Evolutionary conservation across 2,888 invertebrate genomes (phyloP).

Genomic region (Epistrophella euchroma): DNA sequence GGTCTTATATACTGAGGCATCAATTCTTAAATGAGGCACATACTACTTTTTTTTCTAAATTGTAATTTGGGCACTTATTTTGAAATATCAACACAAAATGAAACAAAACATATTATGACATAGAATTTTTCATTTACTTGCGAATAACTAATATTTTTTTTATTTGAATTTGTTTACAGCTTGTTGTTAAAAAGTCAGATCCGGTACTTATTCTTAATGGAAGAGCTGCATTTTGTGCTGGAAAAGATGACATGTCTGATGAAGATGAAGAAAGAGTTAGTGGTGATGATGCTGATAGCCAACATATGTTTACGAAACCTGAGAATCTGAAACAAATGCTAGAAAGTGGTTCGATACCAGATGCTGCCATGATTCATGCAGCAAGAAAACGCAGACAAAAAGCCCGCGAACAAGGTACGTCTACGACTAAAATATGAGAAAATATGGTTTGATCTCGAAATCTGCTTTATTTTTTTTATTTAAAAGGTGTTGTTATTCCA

Average conservation of each 20-base stretch:
- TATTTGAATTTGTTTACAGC: slow-evolving; percentile 81
- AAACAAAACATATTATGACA: not conserved
- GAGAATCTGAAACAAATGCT: slow-evolving; percentile 92
- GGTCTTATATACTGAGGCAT: slow-evolving; percentile 11
- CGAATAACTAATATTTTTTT: not conserved
- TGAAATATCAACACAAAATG: not conserved
- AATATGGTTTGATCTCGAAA: not conserved
- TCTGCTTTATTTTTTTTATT: not conserved
- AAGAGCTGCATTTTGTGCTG: slow-evolving; percentile 92
- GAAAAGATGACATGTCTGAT: slow-evolving; percentile 87
- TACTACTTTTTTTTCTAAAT: slow-evolving; percentile 2
- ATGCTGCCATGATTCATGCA: slow-evolving; percentile 98
- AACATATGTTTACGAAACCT: slow-evolving; percentile 86
- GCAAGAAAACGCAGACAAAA: slow-evolving; percentile 97
- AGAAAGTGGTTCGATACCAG: slow-evolving; percentile 96
- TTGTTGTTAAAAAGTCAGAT: slow-evolving; percentile 86
- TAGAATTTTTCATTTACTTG: not conserved
- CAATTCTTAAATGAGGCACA: slow-evolving; percentile 37
- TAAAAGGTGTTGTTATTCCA: slow-evolving; percentile 86
- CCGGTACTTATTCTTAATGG: slow-evolving; percentile 90
- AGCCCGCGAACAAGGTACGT: slow-evolving; percentile 91
- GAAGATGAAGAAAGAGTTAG: slow-evolving; percentile 84
- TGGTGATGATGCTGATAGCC: slow-evolving; percentile 84
- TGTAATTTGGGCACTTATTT: slow-evolving; percentile 9
- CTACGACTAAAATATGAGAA: not conserved